These are phyloP conservation scores for Maconellicoccus hirsutus DNA, from an alignment of 1,140 invertebrate species.

Conservation along the genomic window DNA sequence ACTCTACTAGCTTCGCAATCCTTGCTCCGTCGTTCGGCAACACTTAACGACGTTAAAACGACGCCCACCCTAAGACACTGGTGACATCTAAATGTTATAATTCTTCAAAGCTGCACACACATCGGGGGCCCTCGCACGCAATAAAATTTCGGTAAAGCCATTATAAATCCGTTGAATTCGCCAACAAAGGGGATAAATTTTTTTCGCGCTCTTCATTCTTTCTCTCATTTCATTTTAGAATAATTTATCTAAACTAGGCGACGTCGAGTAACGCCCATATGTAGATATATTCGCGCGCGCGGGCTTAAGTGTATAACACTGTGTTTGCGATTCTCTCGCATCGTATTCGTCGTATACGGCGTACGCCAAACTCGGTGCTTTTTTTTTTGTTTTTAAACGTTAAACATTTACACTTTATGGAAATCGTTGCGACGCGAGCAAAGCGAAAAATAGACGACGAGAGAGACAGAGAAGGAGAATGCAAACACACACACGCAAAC, in stretches of 20 bases:
- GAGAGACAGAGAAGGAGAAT: background rate
- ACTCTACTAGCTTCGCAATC: no score
- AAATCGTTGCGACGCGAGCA: background rate
- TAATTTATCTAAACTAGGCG: background rate
- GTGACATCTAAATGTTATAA: no score
- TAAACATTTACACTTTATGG: no score
- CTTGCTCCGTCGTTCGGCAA: no score
- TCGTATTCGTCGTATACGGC: background rate
- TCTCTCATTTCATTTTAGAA: constrained; percentile 11
- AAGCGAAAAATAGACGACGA: background rate
- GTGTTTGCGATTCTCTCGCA: constrained; percentile 10
- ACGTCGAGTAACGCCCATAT: background rate
- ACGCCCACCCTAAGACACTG: no score
- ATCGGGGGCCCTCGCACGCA: no score
- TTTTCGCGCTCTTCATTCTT: no score
- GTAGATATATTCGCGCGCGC: background rate
- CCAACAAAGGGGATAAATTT: background rate
- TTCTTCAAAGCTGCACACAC: no score
- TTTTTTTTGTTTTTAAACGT: background rate
- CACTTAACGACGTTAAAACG: no score
- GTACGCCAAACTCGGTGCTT: background rate
- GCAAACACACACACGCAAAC: background rate
- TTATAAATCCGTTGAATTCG: background rate
- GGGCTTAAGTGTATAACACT: background rate
- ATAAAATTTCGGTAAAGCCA: background rate